phyloP scores from a whole-genome alignment of 2,113 vertebrate genomes.

The Seriola rivoliana region DNA sequence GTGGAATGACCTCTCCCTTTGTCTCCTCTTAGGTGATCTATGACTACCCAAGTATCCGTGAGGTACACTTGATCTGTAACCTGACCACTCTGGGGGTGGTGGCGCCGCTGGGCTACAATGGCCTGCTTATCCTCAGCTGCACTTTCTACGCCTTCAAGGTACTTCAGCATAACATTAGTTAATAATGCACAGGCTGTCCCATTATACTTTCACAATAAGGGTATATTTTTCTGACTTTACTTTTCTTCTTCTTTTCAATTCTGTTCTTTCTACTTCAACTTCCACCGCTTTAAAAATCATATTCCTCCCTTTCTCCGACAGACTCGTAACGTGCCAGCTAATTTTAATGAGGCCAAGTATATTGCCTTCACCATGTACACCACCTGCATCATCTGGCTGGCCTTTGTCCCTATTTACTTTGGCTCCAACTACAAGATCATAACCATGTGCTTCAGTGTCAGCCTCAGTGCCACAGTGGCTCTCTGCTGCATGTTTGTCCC shows the following conservation, averaged over 20 bases:
- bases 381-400: conserved; percentile 99
- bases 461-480: conserved; percentile 96
- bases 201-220: background rate
- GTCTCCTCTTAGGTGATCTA: conserved; percentile 86
- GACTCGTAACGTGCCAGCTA: conserved; percentile 97
- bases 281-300: background rate
- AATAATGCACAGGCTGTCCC: background rate
- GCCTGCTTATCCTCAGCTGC: conserved; percentile 96
- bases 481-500: conserved; percentile 98
- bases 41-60: conserved; percentile 95
- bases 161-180: background rate
- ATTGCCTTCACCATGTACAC: conserved; percentile 99
- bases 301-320: conserved; percentile 38
- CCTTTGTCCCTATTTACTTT: conserved; percentile 99
- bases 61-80: conserved; percentile 98
- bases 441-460: conserved; percentile 99
- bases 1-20: background rate
- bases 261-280: background rate
- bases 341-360: conserved; percentile 99
- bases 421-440: conserved; percentile 99
- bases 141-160: conserved; percentile 99
- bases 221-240: background rate
- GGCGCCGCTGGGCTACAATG: conserved; percentile 97
- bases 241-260: background rate
- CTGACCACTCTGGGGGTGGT: conserved; percentile 97